These are phyloP conservation scores for Limenitis camilla DNA, from an alignment of 2,888 invertebrate genomes.

Conservation along the genomic window DNA sequence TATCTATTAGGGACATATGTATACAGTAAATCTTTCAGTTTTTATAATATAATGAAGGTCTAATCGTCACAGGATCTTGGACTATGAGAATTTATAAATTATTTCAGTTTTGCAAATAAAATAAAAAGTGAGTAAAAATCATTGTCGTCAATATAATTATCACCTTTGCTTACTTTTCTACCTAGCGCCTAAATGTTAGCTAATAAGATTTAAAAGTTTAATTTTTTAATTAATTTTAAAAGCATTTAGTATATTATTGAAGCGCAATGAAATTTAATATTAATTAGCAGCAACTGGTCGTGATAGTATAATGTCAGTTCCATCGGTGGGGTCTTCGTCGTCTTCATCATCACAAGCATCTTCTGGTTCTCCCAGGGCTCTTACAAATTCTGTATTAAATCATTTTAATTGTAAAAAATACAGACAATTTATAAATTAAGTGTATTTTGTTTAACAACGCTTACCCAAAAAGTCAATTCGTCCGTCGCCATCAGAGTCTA, in stretches of 20 bases:
- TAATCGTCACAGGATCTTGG: too few species aligned
- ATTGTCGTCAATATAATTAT: too few species aligned
- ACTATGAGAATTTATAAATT: too few species aligned
- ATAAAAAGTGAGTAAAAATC: too few species aligned
- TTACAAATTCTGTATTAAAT: slow-evolving; percentile 79
- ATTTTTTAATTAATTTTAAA: too few species aligned
- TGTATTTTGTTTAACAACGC: slow-evolving; percentile 26
- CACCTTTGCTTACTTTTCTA: too few species aligned
- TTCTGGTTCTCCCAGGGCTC: slow-evolving; percentile 89
- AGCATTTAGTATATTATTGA: neutral
- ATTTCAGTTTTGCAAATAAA: too few species aligned
- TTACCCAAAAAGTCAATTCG: slow-evolving; percentile 93
- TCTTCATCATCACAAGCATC: slow-evolving; percentile 85
- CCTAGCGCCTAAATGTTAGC: too few species aligned
- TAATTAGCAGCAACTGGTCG: slow-evolving; percentile 44
- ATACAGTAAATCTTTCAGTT: too few species aligned
- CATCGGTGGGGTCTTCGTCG: slow-evolving; percentile 60
- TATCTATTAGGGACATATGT: too few species aligned
- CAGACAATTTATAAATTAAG: neutral
- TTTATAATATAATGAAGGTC: too few species aligned
- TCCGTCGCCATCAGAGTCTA: slow-evolving; percentile 95
- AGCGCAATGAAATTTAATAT: neutral
- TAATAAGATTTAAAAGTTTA: neutral
- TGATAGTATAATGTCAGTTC: slow-evolving; percentile 43
- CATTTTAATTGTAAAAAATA: neutral